These are phyloP conservation scores for Carcinoscorpius rotundicauda DNA, from an alignment of 1,140 invertebrate genomes.

Conservation along the genomic window DNA sequence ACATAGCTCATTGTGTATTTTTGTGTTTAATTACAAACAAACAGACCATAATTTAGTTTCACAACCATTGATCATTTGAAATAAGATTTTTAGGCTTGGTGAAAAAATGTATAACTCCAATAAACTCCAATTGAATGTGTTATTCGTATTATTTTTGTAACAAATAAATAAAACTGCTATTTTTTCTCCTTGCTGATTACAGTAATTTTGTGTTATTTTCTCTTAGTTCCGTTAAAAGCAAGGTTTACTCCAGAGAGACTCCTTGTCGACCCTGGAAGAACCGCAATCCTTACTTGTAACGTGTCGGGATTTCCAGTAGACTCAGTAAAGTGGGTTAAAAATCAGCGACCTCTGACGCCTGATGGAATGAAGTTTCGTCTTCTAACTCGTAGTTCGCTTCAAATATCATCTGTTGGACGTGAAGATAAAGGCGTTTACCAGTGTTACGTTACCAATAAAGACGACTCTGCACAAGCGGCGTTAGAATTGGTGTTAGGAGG, in stretches of 20 bases:
- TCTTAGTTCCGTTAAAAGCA: constrained; percentile 14
- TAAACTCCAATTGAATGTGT: no score
- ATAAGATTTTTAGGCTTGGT: no score
- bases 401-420: constrained; percentile 53
- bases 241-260: constrained; percentile 20
- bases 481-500: constrained; percentile 70
- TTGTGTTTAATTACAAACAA: no score
- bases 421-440: constrained; percentile 80
- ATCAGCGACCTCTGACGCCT: constrained; percentile 56
- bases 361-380: constrained; percentile 26
- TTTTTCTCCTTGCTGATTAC: no score
- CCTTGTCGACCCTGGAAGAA: constrained; percentile 41
- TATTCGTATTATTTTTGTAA: no score
- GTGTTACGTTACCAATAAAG: constrained; percentile 72
- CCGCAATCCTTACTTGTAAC: constrained; percentile 21
- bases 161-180: no score
- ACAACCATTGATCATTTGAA: no score
- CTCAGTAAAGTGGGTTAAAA: constrained; percentile 42
- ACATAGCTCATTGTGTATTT: no score
- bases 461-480: constrained; percentile 68
- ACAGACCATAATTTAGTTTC: no score
- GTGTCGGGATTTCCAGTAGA: constrained; percentile 22
- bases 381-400: constrained; percentile 34
- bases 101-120: no score
- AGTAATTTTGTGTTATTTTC: no score